phyloP scores from a whole-genome alignment of 2,797 vertebrate genomes.

The Helicolenus hilgendorfi region DNA sequence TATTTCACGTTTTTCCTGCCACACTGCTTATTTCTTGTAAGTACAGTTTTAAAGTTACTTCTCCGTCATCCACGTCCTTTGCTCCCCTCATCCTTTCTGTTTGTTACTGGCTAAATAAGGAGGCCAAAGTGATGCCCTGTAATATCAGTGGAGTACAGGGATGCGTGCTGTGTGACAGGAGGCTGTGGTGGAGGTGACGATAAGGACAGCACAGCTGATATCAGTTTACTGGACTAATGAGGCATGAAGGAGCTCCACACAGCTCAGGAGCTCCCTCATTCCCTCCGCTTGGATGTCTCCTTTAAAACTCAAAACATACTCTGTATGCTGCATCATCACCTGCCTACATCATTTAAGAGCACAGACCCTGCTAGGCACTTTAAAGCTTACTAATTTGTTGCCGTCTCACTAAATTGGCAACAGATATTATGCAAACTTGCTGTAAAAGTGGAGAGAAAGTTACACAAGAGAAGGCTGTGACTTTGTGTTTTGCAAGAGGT shows the following conservation, averaged over 20 bases:
- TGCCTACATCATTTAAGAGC: not conserved
- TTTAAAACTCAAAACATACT: constrained; percentile 5
- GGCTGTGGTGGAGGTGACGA: constrained; percentile 22
- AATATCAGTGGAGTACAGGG: constrained; percentile 19
- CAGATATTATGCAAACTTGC: not conserved
- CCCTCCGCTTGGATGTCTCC: not conserved
- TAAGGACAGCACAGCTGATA: constrained; percentile 49
- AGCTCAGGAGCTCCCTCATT: constrained; percentile 23
- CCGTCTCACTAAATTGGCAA: not conserved
- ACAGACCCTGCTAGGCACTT: not conserved
- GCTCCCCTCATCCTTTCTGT: not conserved
- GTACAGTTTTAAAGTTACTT: not conserved
- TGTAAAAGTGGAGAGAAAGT: constrained; percentile 21
- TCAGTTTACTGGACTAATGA: constrained; percentile 71
- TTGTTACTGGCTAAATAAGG: constrained; percentile 12
- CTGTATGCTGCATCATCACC: not conserved
- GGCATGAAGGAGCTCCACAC: constrained; percentile 56
- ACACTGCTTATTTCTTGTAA: not conserved
- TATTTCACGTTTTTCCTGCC: not conserved
- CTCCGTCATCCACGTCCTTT: not conserved
- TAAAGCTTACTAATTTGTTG: not conserved
- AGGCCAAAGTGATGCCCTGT: constrained; percentile 24
- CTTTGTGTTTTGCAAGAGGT: constrained; percentile 38
- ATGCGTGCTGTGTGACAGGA: constrained; percentile 8
- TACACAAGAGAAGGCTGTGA: constrained; percentile 3